Evolutionary conservation across 1,140 invertebrate genomes (phyloP), one percentile per base, ranked within the genome.

Genomic region (Dendrolimus punctatus): DNA sequence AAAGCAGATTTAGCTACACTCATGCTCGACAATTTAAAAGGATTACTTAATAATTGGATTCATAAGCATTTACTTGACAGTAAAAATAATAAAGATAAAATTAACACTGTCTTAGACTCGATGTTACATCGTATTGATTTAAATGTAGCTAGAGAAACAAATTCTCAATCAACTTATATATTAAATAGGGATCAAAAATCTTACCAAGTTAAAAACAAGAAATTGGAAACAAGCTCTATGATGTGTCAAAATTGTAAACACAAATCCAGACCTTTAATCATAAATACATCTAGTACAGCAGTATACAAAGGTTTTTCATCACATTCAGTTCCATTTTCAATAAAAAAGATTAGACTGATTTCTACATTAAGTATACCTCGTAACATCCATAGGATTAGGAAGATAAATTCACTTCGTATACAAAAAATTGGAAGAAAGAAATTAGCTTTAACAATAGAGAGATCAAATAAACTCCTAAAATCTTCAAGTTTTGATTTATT

Each of bases 321-420:
- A 39, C 51, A 61, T 9, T 63, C 73, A 37, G 53, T 70, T 38
- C 76, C 78, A 6, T 47, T 68, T 46, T 46, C 52, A 36, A 56
- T 62, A n/a, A 76, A 72, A 55, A 49, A 64, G 54, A 41, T 71
- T 7, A 71, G 53, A 67, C 53, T 78, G 10, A 66, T 84, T 54
- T 81, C 80, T 23, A 79, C 78, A 6, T 51, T 84, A 36, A 84
- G 78, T 46, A 65, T 84, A 23, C 80, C 80, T 7, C 73, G 69
- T 58, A 68, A 66, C 52, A 58, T 66, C 40, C 47, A 66, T 36
- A 57, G 49, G 45, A 43, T 36, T 39, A 54, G 61, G 37, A 66
- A 48, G 45, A 49, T 36, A 6, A 54, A 60, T n/a, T 49, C 48
- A 36, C 47, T 45, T 43, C 62, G 58, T 51, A 49, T 55, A 36